Evolutionary conservation across 1,140 invertebrate species (phyloP), one percentile per base, ranked within the genome.

Genomic region (Riptortus pedestris): DNA sequence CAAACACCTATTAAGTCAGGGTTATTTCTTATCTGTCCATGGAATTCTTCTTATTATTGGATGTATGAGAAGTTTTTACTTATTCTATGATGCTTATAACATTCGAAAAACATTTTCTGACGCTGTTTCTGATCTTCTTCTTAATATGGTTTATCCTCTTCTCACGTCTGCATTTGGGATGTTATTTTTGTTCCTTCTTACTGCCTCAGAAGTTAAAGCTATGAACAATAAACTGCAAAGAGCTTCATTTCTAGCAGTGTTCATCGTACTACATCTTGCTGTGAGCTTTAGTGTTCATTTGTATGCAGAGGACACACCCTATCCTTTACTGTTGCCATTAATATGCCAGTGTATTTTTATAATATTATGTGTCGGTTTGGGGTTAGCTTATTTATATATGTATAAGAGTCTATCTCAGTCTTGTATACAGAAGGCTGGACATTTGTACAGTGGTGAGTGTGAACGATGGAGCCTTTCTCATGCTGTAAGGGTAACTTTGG

Each of bases 81-180:
- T 95, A 58, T 87, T 91, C 67, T 88, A 91, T 69, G 91, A 94
- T 76, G 86, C 90, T 0, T 94, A 95, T 71, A 93, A 93, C 70
- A 82, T 88, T 7, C 83, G 85, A 63, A 79, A 81, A 45, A 87
- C 85, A 0, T 81, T 92, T 68, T 86, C 87, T 31, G 79, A 84
- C n/a, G 84, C 87, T 38, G 73, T 92, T 12, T 87, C 89, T 28
- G 84, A 87, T 65, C 82, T 93, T n/a, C 72, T 93, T 2, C 81
- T 91, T 62, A 85, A 91, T 70, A 79, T 91, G 26, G 88, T 88
- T 0, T 85, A 87, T 22, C 91, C 91, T 60, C 84, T 92, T 59
- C 72, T 95, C 11, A 88, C 88, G 14, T 85, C 91, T 1, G 85
- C 88, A 0, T 93, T 94, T 72, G 85, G 89, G 12, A 83, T 91